Evolutionary conservation across 2,113 vertebrate genomes (phyloP), one percentile per base, ranked within the genome.

Genomic region (Stegastes partitus): DNA sequence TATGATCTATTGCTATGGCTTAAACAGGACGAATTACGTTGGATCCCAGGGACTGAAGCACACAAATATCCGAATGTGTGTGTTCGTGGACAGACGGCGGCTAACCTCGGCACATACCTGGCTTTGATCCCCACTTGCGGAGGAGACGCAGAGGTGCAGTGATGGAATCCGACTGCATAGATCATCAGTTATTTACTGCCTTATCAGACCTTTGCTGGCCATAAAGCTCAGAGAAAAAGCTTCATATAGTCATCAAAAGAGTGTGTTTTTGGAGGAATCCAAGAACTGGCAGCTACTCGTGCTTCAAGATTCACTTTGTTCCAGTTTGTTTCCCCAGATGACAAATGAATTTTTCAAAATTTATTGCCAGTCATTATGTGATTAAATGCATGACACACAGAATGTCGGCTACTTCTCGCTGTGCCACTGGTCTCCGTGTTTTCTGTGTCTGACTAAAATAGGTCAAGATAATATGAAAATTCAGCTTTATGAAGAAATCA

Each of bases 151-250:
- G 55, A n/a, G 7, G 58, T 65, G 74, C 70, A 83, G 68, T 21
- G 18, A 19, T 22, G 37, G 47, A 66, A 75, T 54, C 25, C 25
- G 9, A 62, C 28, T 5, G 25, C 72, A 77, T 87, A 75, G 70
- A 69, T 87, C 81, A 53, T 37, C 21, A 10, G 75, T 81, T 91
- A 86, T 89, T 90, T 82, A 81, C 69, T 50, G 31, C 86, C 50
- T 63, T 23, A 77, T 85, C 65, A 31, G 61, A 69, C 16, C 47
- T n/a, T 44, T 55, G 28, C 67, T 0, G n/a, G 62, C 34, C 42
- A 44, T 79, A 79, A 77, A 86, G 45, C 64, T 61, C 50, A 3
- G 42, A 71, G 15, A 12, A 2, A 74, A 74, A 70, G 53, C 55
- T 69, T 76, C 26, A 88, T 79, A 70, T 86, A 81, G 70, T 77